Evolutionary conservation across 2,888 invertebrate species (phyloP).

Genomic region (Hypomecis punctinalis): DNA sequence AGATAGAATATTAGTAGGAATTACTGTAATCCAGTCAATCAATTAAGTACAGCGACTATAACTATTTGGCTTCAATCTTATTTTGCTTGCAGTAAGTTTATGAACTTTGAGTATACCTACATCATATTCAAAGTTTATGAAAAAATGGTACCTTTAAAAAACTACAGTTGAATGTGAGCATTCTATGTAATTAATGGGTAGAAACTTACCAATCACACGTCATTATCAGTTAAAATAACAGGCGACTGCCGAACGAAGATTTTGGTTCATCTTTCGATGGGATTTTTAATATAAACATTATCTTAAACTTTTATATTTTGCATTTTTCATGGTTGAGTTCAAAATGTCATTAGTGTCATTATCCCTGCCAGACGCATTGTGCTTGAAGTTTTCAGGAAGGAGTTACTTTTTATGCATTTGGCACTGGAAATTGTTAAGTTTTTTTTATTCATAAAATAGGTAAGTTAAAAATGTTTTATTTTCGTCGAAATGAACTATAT

Average conservation of each 20-base stretch:
- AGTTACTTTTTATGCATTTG: slow-evolving; percentile 47
- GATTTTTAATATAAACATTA: slow-evolving; percentile 13
- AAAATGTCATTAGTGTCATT: slow-evolving; percentile 16
- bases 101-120: no score
- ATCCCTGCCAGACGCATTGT: not conserved
- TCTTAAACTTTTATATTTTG: slow-evolving; percentile 16
- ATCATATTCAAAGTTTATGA: no score
- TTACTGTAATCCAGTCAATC: no score
- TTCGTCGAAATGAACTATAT: no score
- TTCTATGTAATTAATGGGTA: no score
- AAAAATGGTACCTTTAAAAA: no score
- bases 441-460: not conserved
- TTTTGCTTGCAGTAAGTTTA: no score
- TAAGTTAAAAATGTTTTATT: no score
- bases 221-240: slow-evolving; percentile 43
- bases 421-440: slow-evolving; percentile 49
- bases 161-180: no score
- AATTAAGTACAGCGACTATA: no score
- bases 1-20: no score
- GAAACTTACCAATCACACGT: slow-evolving; percentile 63
- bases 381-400: slow-evolving; percentile 16
- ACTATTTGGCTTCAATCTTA: no score
- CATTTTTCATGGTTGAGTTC: slow-evolving; percentile 2
- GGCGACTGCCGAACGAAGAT: slow-evolving; percentile 1
- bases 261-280: slow-evolving; percentile 17